These are phyloP conservation scores for Cylloceria caligata DNA, from an alignment of 2,888 invertebrate genomes.

Conservation along the genomic window DNA sequence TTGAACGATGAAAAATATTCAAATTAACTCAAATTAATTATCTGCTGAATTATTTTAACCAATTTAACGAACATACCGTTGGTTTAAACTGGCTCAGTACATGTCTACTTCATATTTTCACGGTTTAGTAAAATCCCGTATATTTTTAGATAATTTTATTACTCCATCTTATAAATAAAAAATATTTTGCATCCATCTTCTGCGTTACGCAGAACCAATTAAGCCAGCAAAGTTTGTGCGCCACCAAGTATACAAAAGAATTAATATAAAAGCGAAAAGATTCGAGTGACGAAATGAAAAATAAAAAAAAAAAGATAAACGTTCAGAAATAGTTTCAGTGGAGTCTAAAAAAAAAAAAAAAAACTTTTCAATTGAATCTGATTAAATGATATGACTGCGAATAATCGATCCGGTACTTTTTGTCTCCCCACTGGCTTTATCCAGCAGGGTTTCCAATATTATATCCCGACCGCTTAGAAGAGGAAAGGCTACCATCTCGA, in stretches of 20 bases:
- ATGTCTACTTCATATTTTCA: too few relatives aligned
- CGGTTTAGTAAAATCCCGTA: too few relatives aligned
- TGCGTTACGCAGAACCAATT: not conserved
- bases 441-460: constrained; percentile 34
- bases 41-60: too few relatives aligned
- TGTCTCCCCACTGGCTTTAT: not conserved
- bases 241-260: not conserved
- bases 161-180: too few relatives aligned
- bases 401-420: constrained; percentile 52
- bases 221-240: not conserved
- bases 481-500: constrained; percentile 33
- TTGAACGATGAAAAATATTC: too few relatives aligned
- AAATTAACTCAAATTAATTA: too few relatives aligned
- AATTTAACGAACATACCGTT: too few relatives aligned
- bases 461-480: not conserved
- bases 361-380: constrained; percentile 53
- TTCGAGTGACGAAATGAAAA: not conserved
- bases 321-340: constrained; percentile 29
- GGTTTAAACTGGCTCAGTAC: too few relatives aligned
- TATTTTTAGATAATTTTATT: too few relatives aligned
- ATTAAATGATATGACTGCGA: constrained; percentile 46
- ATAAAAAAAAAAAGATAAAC: not conserved
- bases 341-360: not conserved
- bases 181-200: too few relatives aligned
- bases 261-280: not conserved